Base-by-base conservation (phyloP, 2,888 invertebrate species). In the Epistrophe eligans region DNA sequence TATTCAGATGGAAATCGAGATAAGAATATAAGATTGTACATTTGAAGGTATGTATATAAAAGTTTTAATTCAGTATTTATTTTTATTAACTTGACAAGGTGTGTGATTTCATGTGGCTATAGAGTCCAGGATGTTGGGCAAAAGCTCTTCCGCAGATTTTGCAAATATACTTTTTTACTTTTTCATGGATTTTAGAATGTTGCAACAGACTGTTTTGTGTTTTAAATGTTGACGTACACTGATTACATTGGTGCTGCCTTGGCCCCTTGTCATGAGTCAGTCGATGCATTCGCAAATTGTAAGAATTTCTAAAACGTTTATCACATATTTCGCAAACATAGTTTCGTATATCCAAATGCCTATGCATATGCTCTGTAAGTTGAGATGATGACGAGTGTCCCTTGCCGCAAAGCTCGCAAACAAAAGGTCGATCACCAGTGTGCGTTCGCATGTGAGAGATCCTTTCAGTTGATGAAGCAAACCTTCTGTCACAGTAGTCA, bases 81-180 rank as follows among this genome's bases (percentile, higher is more conserved):
- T 40, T 71, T 43, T 35, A 40, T 57, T 48, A 74, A n/a, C 74
- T 71, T 5, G 85, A 77, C n/a, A n/a, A n/a, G 0, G 62, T 55
- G 45, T 89, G 89, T 0, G 85, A 84, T 40, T 89, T 89, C 88
- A 82, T 88, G 58, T 89, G 89, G 19, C 83, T 83, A 67, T 89
- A 89, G 13, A 89, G 28, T 5, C 89, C 89, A 0, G 89, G 85
- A 60, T 87, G 88, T 17, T 89, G 89, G 3, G 89, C 85, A 67
- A 89, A 89, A 7, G 82, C 79, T 24, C 88, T 74, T 0, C 74
- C 85, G 50, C 89, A 89, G 2, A 89, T 72, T 19, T 79, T 88
- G 60, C 89, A 89, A 15, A 79, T 79, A 48, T 89, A 89, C 1
- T 71, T 66, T 35, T 88, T 89, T 6, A 66, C 80, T 19, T 80